Evolutionary conservation across 1,140 invertebrate species (phyloP).

Genomic region (Coelopa frigida): DNA sequence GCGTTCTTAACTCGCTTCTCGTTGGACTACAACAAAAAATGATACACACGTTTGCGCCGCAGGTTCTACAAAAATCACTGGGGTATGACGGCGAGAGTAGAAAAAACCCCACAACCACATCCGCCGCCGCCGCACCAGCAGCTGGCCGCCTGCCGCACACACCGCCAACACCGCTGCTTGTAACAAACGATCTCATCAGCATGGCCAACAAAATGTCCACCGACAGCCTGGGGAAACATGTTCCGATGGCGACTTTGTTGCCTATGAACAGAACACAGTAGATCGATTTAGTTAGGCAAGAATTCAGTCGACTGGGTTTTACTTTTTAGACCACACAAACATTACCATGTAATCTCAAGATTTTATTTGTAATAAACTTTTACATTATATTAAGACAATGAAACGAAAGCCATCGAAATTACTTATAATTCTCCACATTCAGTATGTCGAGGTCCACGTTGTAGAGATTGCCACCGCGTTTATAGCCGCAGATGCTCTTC

Average conservation of each 20-base stretch:
- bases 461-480: conserved; percentile 28
- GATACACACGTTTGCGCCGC: conserved; percentile 7
- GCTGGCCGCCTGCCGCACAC: background rate
- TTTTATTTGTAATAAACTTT: too few relatives aligned
- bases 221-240: too few relatives aligned
- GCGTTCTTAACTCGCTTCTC: conserved; percentile 10
- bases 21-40: conserved; percentile 1
- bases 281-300: too few relatives aligned
- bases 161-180: background rate
- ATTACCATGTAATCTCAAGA: too few relatives aligned
- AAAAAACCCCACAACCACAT: too few relatives aligned
- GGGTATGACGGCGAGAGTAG: too few relatives aligned
- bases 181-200: conserved; percentile 12
- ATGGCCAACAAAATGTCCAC: conserved; percentile 11
- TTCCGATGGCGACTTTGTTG: too few relatives aligned
- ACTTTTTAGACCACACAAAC: too few relatives aligned
- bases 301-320: too few relatives aligned
- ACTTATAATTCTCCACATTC: conserved; percentile 6
- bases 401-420: too few relatives aligned
- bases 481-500: conserved; percentile 58
- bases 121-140: background rate
- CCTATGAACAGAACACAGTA: too few relatives aligned
- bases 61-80: conserved; percentile 5
- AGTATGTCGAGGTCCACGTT: conserved; percentile 29
- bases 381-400: too few relatives aligned